Conservation (phyloP, 1,140 invertebrate genomes). For the Mycetomoellerius zeteki region DNA sequence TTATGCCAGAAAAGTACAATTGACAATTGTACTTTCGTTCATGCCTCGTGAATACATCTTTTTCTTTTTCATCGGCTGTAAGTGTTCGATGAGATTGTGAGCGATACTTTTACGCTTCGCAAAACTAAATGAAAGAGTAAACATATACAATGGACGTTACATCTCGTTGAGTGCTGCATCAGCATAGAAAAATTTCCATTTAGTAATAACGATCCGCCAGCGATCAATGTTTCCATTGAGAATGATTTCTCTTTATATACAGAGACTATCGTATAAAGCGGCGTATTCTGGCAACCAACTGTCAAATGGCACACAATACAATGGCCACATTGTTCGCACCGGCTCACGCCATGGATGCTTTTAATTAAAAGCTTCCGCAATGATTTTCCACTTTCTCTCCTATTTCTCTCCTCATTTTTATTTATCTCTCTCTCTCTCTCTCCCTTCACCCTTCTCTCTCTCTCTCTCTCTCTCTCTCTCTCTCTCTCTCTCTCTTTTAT, state of each 20-base stretch:
- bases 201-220: conserved; percentile 10
- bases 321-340: conserved; percentile 79
- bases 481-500: conserved; percentile 50
- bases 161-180: conserved; percentile 12
- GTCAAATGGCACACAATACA: conserved; percentile 78
- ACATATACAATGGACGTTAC: background rate
- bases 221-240: conserved; percentile 37
- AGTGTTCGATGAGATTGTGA: background rate
- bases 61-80: background rate
- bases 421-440: conserved; percentile 46
- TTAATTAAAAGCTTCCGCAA: conserved; percentile 81
- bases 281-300: conserved; percentile 41
- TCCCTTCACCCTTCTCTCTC: conserved; percentile 45
- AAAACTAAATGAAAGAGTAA: conserved; percentile 22
- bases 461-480: background rate
- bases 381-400: conserved; percentile 68
- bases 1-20: conserved; percentile 9
- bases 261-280: conserved; percentile 41
- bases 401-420: conserved; percentile 44
- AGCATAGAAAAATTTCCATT: conserved; percentile 42
- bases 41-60: background rate
- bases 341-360: conserved; percentile 74
- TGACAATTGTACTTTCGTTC: conserved; percentile 27
- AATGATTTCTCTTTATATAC: conserved; percentile 16
- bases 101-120: background rate